These are phyloP conservation scores for Platichthys stellatus DNA, from an alignment of 2,113 vertebrate species.

Conservation along the genomic window DNA sequence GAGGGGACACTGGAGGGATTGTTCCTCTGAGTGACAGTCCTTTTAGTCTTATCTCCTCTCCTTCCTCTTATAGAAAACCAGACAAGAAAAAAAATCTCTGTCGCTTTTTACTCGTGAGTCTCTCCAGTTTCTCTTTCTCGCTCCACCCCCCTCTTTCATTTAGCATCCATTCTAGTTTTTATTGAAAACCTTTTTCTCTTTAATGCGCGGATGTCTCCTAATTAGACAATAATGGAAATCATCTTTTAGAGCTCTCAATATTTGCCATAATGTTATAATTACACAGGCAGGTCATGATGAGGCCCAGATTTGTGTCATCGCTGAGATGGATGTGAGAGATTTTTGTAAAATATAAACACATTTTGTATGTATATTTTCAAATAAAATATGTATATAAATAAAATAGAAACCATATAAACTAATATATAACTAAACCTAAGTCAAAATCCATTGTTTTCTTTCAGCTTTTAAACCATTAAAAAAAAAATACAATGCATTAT, in stretches of 20 bases:
- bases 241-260: constrained; percentile 17
- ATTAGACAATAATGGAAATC: constrained; percentile 8
- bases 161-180: constrained; percentile 50
- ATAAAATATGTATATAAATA: too few relatives aligned
- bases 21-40: constrained; percentile 87
- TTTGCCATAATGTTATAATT: constrained; percentile 8
- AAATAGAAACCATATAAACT: not conserved
- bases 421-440: not conserved
- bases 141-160: constrained; percentile 45
- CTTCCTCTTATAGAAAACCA: constrained; percentile 76
- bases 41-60: constrained; percentile 83
- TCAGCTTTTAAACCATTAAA: not conserved
- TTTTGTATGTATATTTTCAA: too few relatives aligned
- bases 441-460: not conserved
- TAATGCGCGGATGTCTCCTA: constrained; percentile 22
- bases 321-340: not conserved
- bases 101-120: constrained; percentile 64
- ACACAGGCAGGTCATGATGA: not conserved
- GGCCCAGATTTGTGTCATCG: not conserved
- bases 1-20: constrained; percentile 82
- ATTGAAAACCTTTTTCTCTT: constrained; percentile 47
- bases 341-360: too few relatives aligned
- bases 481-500: not conserved
- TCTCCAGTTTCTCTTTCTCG: constrained; percentile 62
- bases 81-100: constrained; percentile 54